These are phyloP conservation scores for Remorina albescens DNA, from an alignment of 2,797 vertebrate genomes.

Conservation along the genomic window DNA sequence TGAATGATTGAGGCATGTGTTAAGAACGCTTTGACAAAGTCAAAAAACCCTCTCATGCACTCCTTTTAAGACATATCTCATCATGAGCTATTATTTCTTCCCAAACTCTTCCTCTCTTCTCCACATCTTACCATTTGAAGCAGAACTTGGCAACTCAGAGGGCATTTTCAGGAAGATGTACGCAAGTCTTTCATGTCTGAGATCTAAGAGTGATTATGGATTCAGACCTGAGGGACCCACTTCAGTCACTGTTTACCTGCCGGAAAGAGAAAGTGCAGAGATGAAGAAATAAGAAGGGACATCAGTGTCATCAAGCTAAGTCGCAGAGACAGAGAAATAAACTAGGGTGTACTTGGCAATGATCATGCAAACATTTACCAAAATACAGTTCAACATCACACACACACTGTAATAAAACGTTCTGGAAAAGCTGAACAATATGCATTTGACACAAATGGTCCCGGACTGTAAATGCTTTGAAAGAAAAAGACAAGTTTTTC, in stretches of 20 bases:
- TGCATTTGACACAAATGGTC: not conserved
- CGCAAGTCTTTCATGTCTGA: constrained; percentile 82
- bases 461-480: constrained; percentile 1
- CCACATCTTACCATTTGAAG: constrained; percentile 58
- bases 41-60: constrained; percentile 11
- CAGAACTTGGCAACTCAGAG: constrained; percentile 71
- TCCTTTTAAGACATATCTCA: constrained; percentile 42
- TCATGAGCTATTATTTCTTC: constrained; percentile 57
- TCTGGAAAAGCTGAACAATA: constrained; percentile 21
- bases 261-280: constrained; percentile 46
- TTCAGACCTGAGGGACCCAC: constrained; percentile 77
- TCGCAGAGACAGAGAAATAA: constrained; percentile 11
- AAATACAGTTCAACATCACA: constrained; percentile 10
- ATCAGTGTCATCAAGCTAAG: constrained; percentile 57
- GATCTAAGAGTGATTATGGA: constrained; percentile 82
- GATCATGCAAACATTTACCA: constrained; percentile 11
- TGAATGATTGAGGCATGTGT: constrained; percentile 33
- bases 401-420: not conserved
- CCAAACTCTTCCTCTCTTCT: constrained; percentile 51
- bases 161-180: constrained; percentile 76
- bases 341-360: not conserved
- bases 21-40: constrained; percentile 47
- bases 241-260: constrained; percentile 79
- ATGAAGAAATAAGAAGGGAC: constrained; percentile 47
- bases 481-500: constrained; percentile 14